Conservation (phyloP, 2,113 vertebrate species). For the Syrmaticus mikado region DNA sequence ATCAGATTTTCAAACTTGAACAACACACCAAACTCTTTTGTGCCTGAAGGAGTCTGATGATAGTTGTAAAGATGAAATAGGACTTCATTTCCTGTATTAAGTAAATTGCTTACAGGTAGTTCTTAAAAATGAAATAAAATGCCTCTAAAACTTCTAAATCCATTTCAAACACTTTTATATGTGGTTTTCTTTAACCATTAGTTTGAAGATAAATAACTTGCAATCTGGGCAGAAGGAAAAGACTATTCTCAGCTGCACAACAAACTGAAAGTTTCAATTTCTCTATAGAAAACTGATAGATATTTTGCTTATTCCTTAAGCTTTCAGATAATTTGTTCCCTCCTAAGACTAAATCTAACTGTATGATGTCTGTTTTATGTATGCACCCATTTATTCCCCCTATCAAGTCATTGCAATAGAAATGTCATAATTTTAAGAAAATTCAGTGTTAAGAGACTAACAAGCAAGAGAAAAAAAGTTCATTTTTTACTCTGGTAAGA, state of each 20-base stretch:
- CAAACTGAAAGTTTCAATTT: neutral
- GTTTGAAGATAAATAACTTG: neutral
- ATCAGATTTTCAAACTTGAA: neutral
- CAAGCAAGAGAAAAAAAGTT: neutral
- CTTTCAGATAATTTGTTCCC: neutral
- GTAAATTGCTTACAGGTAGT: neutral
- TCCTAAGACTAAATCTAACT: neutral
- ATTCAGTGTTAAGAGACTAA: neutral
- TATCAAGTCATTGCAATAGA: neutral
- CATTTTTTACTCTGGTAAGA: neutral
- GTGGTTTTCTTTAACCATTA: neutral
- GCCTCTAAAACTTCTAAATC: neutral
- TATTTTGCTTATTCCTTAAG: neutral
- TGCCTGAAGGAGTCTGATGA: neutral
- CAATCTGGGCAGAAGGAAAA: neutral
- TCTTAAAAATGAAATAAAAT: neutral
- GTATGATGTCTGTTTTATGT: neutral
- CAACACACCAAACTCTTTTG: neutral
- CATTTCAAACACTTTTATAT: neutral
- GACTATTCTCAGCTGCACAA: neutral
- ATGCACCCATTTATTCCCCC: neutral
- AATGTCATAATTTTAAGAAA: neutral
- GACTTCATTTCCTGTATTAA: neutral
- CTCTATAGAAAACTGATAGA: neutral
- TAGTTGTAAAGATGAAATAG: neutral